Percentiles rank a stretch among this genome's conserved stretches.
Conservation (phyloP, 1,140 invertebrate species). For the Drosophila seguyi region DNA sequence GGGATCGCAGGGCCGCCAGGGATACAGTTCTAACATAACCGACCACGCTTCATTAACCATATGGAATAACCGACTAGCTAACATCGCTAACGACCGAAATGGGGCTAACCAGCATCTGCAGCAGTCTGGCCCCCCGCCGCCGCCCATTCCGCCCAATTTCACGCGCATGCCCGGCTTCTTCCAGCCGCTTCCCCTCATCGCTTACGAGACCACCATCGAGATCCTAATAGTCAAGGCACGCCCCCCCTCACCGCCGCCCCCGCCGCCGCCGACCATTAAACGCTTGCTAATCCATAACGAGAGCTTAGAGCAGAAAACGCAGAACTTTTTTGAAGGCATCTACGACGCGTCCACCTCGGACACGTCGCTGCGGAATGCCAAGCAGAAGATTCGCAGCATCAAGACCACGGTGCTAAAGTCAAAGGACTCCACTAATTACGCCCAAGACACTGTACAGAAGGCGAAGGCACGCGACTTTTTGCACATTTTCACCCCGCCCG, state of each 20-base stretch:
- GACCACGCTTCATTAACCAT: conserved; percentile 77
- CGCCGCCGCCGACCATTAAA: conserved; percentile 73
- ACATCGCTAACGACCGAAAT: conserved; percentile 54
- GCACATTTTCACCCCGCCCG: conserved; percentile 82
- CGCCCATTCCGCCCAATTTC: conserved; percentile 75
- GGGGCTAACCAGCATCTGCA: conserved; percentile 42
- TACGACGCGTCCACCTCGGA: conserved; percentile 74
- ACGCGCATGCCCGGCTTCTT: conserved; percentile 84
- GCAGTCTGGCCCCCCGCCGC: conserved; percentile 64
- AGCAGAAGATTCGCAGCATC: conserved; percentile 82
- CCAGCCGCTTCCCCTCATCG: conserved; percentile 81
- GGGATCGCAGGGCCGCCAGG: conserved; percentile 50
- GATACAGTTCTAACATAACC: conserved; percentile 69
- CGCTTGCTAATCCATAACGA: conserved; percentile 81
- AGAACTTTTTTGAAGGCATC: conserved; percentile 83
- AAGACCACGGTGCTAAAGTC: conserved; percentile 83
- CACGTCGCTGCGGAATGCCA: conserved; percentile 80
- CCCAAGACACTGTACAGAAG: conserved; percentile 84
- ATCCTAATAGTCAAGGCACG: conserved; percentile 78
- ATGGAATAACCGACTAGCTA: conserved; percentile 76
- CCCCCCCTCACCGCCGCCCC: conserved; percentile 79
- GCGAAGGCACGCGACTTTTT: conserved; percentile 82
- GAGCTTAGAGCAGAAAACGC: conserved; percentile 80
- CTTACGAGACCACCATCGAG: conserved; percentile 84
- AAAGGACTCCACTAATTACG: conserved; percentile 81